A percentile compares a stretch with the other conserved stretches of the same genome.
Conservation (phyloP, 2,113 vertebrate genomes). For the Diadophis punctatus region DNA sequence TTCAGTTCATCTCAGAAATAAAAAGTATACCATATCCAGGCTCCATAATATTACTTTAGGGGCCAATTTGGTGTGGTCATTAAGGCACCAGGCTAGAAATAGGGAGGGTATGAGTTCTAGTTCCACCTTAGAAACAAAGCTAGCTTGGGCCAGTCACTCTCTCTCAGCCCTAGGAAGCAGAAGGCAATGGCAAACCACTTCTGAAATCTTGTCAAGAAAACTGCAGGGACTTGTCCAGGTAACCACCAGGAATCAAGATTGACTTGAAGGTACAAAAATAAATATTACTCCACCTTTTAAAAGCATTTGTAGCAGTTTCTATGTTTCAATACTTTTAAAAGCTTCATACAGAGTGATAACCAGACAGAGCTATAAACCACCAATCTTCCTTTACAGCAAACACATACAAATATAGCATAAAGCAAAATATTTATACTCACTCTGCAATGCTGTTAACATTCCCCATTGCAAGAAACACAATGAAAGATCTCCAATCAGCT, state of each 20-base stretch:
- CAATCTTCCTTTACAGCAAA: not conserved
- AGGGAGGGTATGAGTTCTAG: not conserved
- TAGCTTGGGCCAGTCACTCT: not conserved
- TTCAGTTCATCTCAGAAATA: not conserved
- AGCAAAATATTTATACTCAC: conserved; percentile 66
- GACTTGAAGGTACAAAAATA: not conserved
- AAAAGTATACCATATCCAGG: not conserved
- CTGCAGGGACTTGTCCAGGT: not conserved
- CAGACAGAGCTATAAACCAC: not conserved
- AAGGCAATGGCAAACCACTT: not conserved
- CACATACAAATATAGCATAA: not conserved
- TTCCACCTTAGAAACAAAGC: not conserved
- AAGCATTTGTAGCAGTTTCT: not conserved
- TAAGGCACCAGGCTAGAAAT: not conserved
- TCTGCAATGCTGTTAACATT: conserved; percentile 71
- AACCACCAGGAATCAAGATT: not conserved
- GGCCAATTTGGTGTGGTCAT: not conserved
- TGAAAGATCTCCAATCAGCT: not conserved
- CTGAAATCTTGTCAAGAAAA: not conserved
- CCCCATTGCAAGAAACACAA: conserved; percentile 66
- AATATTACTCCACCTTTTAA: not conserved
- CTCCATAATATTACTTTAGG: not conserved
- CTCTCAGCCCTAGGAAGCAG: not conserved
- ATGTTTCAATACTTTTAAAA: not conserved
- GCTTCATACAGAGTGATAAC: not conserved